Evolutionary conservation across 2,113 vertebrate genomes (phyloP), one percentile per base, ranked within the genome.

Genomic region (Illadopsis cleaveri): DNA sequence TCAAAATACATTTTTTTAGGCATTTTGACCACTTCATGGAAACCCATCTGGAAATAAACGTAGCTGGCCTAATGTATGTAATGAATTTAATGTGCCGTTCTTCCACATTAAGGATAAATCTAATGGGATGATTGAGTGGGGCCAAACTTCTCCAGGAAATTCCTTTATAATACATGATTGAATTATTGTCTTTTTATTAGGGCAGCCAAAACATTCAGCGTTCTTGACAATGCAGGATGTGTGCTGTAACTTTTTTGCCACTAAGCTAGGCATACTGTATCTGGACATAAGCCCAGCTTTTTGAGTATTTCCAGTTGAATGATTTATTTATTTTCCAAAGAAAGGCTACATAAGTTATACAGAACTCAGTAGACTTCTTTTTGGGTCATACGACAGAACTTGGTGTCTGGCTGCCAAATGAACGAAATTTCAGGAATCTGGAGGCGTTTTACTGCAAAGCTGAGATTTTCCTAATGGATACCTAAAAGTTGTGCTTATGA

Each of bases 121-220:
- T 96, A 96, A 95, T 94, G 77, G 89, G 81, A 92, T 96, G 96
- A 97, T 95, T 94, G 93, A 97, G 86, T 92, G 83, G 56, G 86
- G 69, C 90, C 92, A 93, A 95, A 86, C 61, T 83, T 92, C 69
- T 96, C 44, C 96, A 97, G 95, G 96, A 97, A 97, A 97, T 97
- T 96, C 96, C 94, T 96, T 95, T 93, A 90, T 89, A 96, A 96
- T 89, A 93, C 89, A 90, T 86, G 93, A 95, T 82, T 96, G 94
- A 96, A 92, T 97, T 96, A 96, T 97, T 97, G 90, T 96, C 96
- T 97, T 96, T 92, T 82, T 97, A 94, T 96, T 95, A 96, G 92
- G 92, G 86, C 88, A 96, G 96, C 94, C 96, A 97, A 97, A 96
- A 96, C 93, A 91, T 76, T 95, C 94, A 86, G 40, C 82, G 72